phyloP scores from a whole-genome alignment of 2,888 invertebrate genomes.

The Caenorhabditis panamensis region DNA sequence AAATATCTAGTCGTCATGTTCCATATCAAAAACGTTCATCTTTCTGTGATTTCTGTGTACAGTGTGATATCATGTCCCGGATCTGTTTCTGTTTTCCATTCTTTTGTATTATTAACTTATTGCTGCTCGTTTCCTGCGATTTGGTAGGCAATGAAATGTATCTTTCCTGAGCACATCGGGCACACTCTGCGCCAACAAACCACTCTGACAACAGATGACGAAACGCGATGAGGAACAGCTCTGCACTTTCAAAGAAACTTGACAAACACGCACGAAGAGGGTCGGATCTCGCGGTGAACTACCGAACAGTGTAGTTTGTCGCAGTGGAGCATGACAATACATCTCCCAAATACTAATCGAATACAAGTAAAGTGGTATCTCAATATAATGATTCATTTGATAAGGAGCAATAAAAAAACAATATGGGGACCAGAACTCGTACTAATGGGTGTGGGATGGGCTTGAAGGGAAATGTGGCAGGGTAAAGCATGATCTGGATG shows the following conservation, averaged over 20 bases:
- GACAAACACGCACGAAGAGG: slow-evolving; percentile 7
- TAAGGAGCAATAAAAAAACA: slow-evolving; percentile 12
- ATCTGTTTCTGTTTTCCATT: slow-evolving; percentile 7
- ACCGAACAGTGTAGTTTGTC: slow-evolving; percentile 13
- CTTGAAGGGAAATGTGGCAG: slow-evolving; percentile 24
- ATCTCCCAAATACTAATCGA: too few species aligned
- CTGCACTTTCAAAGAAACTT: slow-evolving; percentile 13
- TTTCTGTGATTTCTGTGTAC: slow-evolving; percentile 48
- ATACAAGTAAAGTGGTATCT: too few species aligned
- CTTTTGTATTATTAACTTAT: slow-evolving; percentile 40
- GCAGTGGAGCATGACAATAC: background rate
- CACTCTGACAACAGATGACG: slow-evolving; percentile 14
- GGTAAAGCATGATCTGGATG: slow-evolving; percentile 29
- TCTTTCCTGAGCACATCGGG: background rate
- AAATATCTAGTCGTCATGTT: slow-evolving; percentile 30
- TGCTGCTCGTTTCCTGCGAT: background rate
- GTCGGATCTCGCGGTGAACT: background rate
- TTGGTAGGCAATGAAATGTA: slow-evolving; percentile 6
- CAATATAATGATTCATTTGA: background rate
- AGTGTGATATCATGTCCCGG: slow-evolving; percentile 43
- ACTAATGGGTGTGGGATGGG: slow-evolving; percentile 16
- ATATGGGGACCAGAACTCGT: slow-evolving; percentile 19
- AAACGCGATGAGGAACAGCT: slow-evolving; percentile 20
- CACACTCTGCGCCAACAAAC: background rate
- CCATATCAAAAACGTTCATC: slow-evolving; percentile 31